Percentiles rank a stretch among this genome's conserved stretches.
These are phyloP conservation scores for Hemicentrotus pulcherrimus DNA, from an alignment of 35 echinoderm and acorn worm genomes.

Conservation along the genomic window DNA sequence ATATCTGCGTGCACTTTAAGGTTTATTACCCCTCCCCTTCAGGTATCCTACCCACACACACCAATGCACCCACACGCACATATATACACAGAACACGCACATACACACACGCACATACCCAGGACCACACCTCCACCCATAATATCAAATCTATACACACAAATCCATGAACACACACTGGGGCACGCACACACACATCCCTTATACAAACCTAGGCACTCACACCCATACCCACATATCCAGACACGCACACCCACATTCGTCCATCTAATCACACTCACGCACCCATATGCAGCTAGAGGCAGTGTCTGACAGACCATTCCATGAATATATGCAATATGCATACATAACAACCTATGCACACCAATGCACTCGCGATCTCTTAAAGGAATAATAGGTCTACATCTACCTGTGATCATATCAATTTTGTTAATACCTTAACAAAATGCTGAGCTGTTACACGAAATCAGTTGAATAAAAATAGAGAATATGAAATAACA, in stretches of 20 bases:
- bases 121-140: neutral
- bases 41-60: neutral
- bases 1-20: neutral
- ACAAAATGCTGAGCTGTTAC: neutral
- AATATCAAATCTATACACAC: neutral
- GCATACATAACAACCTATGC: neutral
- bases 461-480: no score
- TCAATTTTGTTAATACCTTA: neutral
- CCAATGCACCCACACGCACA: neutral
- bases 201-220: neutral
- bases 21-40: neutral
- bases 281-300: neutral
- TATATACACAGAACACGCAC: neutral
- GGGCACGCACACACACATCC: neutral
- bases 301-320: neutral
- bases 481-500: no score
- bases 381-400: neutral
- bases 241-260: neutral
- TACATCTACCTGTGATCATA: neutral
- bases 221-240: neutral
- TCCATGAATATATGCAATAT: neutral
- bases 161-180: neutral
- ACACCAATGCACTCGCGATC: neutral
- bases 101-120: neutral
- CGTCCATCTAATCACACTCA: neutral